A percentile compares a stretch with the other conserved stretches of the same genome.
Evolutionary conservation across 1,140 invertebrate species (phyloP).

Genomic region (Sycobia sp.): DNA sequence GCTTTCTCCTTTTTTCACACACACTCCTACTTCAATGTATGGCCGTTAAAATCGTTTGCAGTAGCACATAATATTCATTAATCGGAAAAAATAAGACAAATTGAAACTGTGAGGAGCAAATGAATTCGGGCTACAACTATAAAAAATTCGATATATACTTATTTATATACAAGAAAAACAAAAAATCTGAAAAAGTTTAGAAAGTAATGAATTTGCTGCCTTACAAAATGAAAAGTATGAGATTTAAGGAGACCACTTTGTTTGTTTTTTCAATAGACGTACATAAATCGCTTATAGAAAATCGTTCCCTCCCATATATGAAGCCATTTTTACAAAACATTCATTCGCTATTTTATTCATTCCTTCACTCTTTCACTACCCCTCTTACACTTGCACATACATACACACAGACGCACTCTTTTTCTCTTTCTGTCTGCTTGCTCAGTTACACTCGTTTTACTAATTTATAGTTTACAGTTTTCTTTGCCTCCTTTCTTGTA

Average conservation of each 20-base stretch:
- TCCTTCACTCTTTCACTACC: neutral
- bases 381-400: too few relatives aligned
- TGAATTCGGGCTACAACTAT: too few relatives aligned
- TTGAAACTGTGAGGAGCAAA: constrained; percentile 21
- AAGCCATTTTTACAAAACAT: neutral
- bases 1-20: too few relatives aligned
- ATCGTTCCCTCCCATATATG: neutral
- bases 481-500: neutral
- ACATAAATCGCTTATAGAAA: constrained; percentile 8
- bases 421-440: too few relatives aligned
- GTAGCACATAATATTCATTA: constrained; percentile 24
- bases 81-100: constrained; percentile 25
- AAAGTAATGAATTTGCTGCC: constrained; percentile 5
- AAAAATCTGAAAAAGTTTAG: too few relatives aligned
- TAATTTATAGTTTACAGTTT: constrained; percentile 19
- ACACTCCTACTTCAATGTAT: constrained; percentile 11
- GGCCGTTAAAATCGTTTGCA: neutral
- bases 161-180: too few relatives aligned
- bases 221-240: constrained; percentile 7
- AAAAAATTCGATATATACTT: too few relatives aligned
- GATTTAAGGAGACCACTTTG: constrained; percentile 7
- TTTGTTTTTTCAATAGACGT: constrained; percentile 6
- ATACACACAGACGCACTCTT: too few relatives aligned
- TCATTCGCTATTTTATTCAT: constrained; percentile 10
- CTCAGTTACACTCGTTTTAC: constrained; percentile 2